These are phyloP conservation scores for Carpatolechia fugitivella DNA, from an alignment of 2,888 invertebrate genomes.

Conservation along the genomic window DNA sequence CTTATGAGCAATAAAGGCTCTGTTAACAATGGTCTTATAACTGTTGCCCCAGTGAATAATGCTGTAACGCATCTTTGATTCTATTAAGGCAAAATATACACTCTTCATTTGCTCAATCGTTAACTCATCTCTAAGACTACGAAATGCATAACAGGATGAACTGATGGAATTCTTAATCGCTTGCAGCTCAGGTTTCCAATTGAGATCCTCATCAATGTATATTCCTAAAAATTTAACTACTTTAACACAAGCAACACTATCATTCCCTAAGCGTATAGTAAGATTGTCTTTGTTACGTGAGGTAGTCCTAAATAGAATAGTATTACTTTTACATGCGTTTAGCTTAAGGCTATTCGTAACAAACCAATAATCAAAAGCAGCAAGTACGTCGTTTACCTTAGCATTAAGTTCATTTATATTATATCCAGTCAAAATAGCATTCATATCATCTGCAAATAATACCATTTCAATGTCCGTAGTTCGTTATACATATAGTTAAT, in stretches of 20 bases:
- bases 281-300: not conserved
- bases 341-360: not conserved
- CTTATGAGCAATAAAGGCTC: slow-evolving; percentile 10
- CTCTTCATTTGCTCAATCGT: not conserved
- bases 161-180: not conserved
- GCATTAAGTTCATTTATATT: not conserved
- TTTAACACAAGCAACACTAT: not conserved
- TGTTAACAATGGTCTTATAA: slow-evolving; percentile 9
- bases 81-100: slow-evolving; percentile 15
- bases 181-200: slow-evolving; percentile 6
- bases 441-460: slow-evolving; percentile 7
- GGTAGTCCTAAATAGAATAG: not conserved
- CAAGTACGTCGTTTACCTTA: not conserved
- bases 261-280: not conserved
- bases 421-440: not conserved
- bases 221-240: slow-evolving; percentile 8
- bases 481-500: not conserved
- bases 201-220: not conserved
- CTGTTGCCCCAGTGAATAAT: slow-evolving; percentile 16
- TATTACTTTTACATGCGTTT: not conserved
- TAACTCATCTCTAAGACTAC: slow-evolving; percentile 8
- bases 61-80: slow-evolving; percentile 14
- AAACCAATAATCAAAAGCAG: slow-evolving; percentile 4
- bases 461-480: not conserved
- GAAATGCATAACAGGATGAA: slow-evolving; percentile 10